Evolutionary conservation across 2,888 invertebrate genomes (phyloP), one percentile per base, ranked within the genome.

Genomic region (Amiota mariae): DNA sequence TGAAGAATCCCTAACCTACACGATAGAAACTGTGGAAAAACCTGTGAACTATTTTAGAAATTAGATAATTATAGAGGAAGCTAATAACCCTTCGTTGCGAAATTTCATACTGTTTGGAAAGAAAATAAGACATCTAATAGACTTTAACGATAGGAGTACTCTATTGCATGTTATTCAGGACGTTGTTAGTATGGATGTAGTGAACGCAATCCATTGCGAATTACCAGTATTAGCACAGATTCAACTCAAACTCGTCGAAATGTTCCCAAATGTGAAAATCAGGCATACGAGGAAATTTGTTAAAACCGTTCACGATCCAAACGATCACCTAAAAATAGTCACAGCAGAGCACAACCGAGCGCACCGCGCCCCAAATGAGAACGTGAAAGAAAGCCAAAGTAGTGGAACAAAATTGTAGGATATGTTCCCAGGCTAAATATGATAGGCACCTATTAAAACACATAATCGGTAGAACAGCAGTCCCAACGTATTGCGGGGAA

Each of bases 21-120:
- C 49, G 8, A 49, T 49, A 12, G 49, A 49, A 12, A 49, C 12
- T 12, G 49, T 49, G 12, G 49, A 49, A 8, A 49, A 12, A 49
- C 49, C 49, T 10, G 8, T 49, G 12, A 49, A 49, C 12, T 49
- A 12, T 49, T 49, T 49, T 12, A 49, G 49, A 49, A 49, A 49
- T 49, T 12, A 49, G 12, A 49, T 49, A 49, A 49, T 49, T 10
- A 49, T 49, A n/a, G n/a, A n/a, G n/a, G n/a, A n/a, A n/a, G n/a
- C n/a, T n/a, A n/a, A n/a, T n/a, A n/a, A n/a, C n/a, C n/a, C n/a
- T n/a, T n/a, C n/a, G n/a, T n/a, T n/a, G n/a, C n/a, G n/a, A n/a
- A n/a, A 49, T 49, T 49, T 49, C 49, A 49, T 49, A 49, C 8
- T 49, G 49, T 49, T 49, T 12, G 63, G 12, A 63, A 63, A 63